Base-by-base conservation (phyloP, 2,797 vertebrate species). In the Pangasius djambal region DNA sequence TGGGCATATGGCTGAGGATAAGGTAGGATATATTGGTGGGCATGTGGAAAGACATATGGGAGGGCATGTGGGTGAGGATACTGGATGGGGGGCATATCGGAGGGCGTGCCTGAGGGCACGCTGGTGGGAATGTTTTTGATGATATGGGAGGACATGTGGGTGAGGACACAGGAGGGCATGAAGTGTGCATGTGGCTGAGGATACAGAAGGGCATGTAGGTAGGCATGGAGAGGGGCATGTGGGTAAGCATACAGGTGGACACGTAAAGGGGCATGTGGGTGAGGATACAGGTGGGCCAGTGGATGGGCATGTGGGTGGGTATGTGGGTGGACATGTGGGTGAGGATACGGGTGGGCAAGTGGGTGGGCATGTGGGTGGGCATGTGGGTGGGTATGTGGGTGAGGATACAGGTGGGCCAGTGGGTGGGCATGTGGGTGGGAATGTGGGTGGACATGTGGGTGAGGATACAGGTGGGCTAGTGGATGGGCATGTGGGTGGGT, bases 1-100 rank as follows among this genome's bases (percentile, higher is more conserved):
- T 40, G 55, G 18, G 55, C 1, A 31, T 50, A 22, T 0, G 0
- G 13, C 96, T 96, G 88, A 87, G 91, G 34, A n/a, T 12, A 31
- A 22, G n/a, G 15, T 12, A 2, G 75, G 77, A 13, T 13, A 34
- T 31, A 15, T 15, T 69, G 31, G 50, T 4, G 72, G 18, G 22
- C 18, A 48, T 28, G 22, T 77, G 0, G 44, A 8, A 10, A 4
- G 25, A 25, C 22, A 50, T 77, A 0, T 15, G 12, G 74, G 10
- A 1, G 72, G 18, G 22, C 8, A 48, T 28, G 22, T 77, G 0
- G 44, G 25, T n/a, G 44, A 15, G 22, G 2, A 48, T 74, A 13
- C 20, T 5, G 20, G 20, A 9, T 37, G 3, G 18, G 18, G 34
- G 16, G 67, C 8, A 25, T 44, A 44, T 44, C 6, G 70, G 7